These are phyloP conservation scores for Zosterops lateralis DNA, from an alignment of 2,113 vertebrate species.

Conservation along the genomic window DNA sequence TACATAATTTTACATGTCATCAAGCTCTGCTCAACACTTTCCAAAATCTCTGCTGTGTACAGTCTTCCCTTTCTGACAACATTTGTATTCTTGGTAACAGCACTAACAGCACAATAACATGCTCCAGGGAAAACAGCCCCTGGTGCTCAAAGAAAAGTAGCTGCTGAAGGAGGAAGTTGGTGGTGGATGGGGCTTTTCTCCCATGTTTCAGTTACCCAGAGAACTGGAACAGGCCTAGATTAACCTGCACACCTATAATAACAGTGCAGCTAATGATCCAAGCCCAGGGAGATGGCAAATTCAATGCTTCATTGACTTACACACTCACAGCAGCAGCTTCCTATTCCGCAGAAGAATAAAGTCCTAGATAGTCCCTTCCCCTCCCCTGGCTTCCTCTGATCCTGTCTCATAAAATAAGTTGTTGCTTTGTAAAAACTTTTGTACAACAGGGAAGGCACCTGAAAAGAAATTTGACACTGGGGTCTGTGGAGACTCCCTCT, in stretches of 20 bases:
- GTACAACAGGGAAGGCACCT: not conserved
- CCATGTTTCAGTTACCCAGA: not conserved
- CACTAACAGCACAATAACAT: not conserved
- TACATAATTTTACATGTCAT: not conserved
- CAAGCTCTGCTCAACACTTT: not conserved
- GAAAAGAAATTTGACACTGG: not conserved
- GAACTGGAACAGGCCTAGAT: not conserved
- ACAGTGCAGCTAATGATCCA: not conserved
- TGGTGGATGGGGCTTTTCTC: not conserved
- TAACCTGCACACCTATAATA: not conserved
- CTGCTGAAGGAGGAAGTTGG: not conserved
- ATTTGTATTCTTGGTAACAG: not conserved
- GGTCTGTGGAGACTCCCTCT: not conserved
- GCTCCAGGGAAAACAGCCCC: not conserved
- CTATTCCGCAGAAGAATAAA: not conserved
- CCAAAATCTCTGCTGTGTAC: not conserved
- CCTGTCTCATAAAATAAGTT: not conserved
- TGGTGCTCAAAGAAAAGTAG: not conserved
- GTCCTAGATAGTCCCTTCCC: not conserved
- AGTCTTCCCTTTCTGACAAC: not conserved
- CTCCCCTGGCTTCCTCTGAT: not conserved
- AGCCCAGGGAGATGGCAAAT: not conserved
- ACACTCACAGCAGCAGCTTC: not conserved
- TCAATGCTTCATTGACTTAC: conserved; percentile 1
- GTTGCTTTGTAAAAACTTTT: not conserved